These are phyloP conservation scores for Macropis europaea DNA, from an alignment of 2,888 invertebrate species.

Conservation along the genomic window DNA sequence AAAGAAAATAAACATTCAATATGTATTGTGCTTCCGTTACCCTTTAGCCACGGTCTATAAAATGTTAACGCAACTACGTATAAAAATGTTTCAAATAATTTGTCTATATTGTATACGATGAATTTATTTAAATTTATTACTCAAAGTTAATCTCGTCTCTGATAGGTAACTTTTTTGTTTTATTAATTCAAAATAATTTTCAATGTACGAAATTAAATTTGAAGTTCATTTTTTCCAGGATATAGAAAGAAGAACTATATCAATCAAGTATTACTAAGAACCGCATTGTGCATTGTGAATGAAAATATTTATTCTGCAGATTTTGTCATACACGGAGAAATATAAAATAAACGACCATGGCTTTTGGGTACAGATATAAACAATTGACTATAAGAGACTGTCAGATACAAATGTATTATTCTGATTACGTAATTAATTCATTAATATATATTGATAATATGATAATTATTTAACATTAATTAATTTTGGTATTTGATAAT, in stretches of 20 bases:
- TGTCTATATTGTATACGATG: background rate
- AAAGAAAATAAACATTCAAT: constrained; percentile 57
- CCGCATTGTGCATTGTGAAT: too few species aligned
- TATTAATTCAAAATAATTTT: too few species aligned
- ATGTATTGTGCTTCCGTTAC: constrained; percentile 45
- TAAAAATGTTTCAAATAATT: background rate
- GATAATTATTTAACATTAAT: background rate
- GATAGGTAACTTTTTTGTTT: too few species aligned
- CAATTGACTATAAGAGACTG: constrained; percentile 59
- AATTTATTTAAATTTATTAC: background rate
- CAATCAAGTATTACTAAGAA: too few species aligned
- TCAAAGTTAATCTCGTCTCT: too few species aligned
- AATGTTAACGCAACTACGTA: constrained; percentile 12
- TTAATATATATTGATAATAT: background rate
- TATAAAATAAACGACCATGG: constrained; percentile 32
- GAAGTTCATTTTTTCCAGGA: too few species aligned
- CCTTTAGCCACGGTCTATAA: constrained; percentile 42
- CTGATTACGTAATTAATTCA: background rate
- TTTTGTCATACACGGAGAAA: background rate
- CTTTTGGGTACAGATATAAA: constrained; percentile 54
- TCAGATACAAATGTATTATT: background rate
- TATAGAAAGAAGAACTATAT: too few species aligned
- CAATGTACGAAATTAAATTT: background rate
- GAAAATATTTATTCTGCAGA: background rate
- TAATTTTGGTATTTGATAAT: background rate